Percentiles rank a stretch among this genome's conserved stretches.
Conservation (phyloP, 2,113 vertebrate genomes). For the Formicarius rufipectus region DNA sequence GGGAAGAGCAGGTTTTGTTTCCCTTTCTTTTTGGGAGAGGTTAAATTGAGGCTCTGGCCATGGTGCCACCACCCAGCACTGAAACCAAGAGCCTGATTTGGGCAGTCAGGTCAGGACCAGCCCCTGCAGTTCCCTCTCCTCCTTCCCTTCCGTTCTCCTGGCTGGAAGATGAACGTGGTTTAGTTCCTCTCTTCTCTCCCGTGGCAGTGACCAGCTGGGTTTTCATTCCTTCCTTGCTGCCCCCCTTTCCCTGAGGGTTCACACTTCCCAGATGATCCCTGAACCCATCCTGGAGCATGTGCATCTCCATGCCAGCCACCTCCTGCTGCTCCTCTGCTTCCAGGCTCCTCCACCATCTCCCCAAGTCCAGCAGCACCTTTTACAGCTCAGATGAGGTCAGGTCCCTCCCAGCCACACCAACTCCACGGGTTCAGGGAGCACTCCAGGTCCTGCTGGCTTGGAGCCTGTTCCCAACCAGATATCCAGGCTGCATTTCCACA, state of each 20-base stretch:
- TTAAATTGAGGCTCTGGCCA: not conserved
- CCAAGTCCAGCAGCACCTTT: not conserved
- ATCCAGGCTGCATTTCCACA: not conserved
- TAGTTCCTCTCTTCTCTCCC: not conserved
- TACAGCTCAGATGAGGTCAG: not conserved
- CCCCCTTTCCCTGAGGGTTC: not conserved
- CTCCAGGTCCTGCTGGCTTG: not conserved
- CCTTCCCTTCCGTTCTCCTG: not conserved
- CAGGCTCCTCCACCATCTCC: not conserved
- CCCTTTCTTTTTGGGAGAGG: not conserved
- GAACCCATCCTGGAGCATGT: not conserved
- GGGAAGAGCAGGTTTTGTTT: not conserved
- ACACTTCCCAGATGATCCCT: not conserved
- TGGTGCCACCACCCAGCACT: not conserved
- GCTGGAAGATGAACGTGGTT: not conserved
- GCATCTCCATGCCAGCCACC: not conserved
- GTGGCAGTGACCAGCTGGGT: not conserved
- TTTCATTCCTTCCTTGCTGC: not conserved
- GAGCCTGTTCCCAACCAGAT: not conserved
- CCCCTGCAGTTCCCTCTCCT: not conserved
- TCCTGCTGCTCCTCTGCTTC: not conserved
- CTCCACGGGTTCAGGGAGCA: not conserved
- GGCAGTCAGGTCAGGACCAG: not conserved
- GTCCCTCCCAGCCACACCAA: not conserved
- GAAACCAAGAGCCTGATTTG: not conserved